Percentiles rank a stretch among this genome's conserved stretches.
Conservation (phyloP, 2,113 vertebrate species). For the Genyomyrus donnyi region DNA sequence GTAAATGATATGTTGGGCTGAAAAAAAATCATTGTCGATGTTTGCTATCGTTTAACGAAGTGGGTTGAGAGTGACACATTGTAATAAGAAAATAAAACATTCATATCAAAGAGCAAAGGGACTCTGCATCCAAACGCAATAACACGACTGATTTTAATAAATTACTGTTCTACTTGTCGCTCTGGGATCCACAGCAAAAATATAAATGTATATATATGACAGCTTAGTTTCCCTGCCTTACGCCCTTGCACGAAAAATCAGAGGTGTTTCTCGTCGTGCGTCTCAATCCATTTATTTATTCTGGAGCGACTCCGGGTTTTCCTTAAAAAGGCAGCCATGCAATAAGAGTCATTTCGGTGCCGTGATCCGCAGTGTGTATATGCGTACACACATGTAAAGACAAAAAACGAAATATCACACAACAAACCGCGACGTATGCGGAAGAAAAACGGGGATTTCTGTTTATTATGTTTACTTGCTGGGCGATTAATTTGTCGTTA, state of each 20-base stretch:
- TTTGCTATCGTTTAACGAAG: conserved; percentile 11
- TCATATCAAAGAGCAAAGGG: conserved; percentile 15
- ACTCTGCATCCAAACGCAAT: conserved; percentile 48
- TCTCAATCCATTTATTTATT: background rate
- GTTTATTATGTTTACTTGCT: background rate
- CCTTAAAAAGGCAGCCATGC: background rate
- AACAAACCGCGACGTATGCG: background rate
- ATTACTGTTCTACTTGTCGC: conserved; percentile 29
- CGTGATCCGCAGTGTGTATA: background rate
- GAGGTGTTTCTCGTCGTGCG: background rate
- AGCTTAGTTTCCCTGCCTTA: conserved; percentile 31
- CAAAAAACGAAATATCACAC: background rate
- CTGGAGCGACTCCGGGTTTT: background rate
- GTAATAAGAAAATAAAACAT: conserved; percentile 7
- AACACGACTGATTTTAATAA: conserved; percentile 15
- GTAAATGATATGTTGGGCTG: background rate
- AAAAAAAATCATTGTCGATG: background rate
- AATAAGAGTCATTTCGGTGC: background rate
- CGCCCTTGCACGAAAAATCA: background rate
- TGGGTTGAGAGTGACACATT: background rate
- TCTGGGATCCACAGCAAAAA: conserved; percentile 34
- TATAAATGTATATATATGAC: background rate
- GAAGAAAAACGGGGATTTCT: background rate
- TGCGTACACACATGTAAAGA: background rate
- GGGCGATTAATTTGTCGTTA: background rate